Evolutionary conservation across 2,888 invertebrate species (phyloP).

Genomic region (Nomada fucata): DNA sequence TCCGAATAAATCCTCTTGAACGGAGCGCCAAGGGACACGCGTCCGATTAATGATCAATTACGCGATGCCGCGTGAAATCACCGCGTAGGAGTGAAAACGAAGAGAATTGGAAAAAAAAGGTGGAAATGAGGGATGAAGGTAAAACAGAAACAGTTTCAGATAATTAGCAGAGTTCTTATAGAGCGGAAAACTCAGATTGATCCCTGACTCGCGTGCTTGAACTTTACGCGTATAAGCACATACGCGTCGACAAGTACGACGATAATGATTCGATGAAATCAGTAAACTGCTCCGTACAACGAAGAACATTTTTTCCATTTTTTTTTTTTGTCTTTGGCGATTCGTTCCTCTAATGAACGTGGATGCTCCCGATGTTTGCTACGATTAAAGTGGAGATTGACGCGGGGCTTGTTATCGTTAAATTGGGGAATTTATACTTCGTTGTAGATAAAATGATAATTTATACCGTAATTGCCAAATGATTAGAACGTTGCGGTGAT

Average conservation of each 20-base stretch:
- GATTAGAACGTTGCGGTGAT: background rate
- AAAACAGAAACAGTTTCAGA: slow-evolving; percentile 1
- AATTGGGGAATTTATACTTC: background rate
- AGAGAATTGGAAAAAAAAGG: background rate
- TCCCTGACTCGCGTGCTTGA: slow-evolving; percentile 30
- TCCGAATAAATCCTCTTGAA: slow-evolving; percentile 18
- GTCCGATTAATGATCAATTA: slow-evolving; percentile 48
- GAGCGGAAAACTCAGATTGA: slow-evolving; percentile 22
- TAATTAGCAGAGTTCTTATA: slow-evolving; percentile 33
- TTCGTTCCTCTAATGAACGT: slow-evolving; percentile 1
- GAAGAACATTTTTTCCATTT: background rate
- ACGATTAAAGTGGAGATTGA: background rate
- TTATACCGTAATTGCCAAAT: background rate
- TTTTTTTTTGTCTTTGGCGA: background rate
- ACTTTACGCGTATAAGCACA: slow-evolving; percentile 1
- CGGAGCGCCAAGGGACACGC: slow-evolving; percentile 26
- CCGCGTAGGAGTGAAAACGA: background rate
- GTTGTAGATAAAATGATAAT: background rate
- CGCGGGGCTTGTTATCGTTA: no score
- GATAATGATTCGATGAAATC: slow-evolving; percentile 33
- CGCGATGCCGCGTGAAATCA: background rate
- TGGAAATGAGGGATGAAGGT: background rate
- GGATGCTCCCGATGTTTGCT: background rate
- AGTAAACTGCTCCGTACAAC: slow-evolving; percentile 14
- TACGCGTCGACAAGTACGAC: background rate